These are phyloP conservation scores for Anorthoa munda DNA, from an alignment of 2,888 invertebrate genomes.

Conservation along the genomic window DNA sequence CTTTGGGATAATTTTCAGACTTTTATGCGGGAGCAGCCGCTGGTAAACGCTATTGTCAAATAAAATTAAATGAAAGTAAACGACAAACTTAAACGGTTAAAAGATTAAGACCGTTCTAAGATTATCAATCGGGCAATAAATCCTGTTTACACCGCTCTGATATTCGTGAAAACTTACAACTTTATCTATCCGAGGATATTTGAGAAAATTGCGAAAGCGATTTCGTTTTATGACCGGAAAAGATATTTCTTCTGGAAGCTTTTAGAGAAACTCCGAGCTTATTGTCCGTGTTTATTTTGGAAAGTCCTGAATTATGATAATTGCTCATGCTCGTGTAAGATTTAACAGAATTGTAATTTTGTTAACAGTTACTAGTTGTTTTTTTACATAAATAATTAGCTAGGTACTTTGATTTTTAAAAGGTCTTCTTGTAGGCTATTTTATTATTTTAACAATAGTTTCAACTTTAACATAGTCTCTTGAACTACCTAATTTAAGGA, in stretches of 20 bases:
- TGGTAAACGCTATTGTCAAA: too few species aligned
- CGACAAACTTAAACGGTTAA: conserved; percentile 3
- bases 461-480: too few species aligned
- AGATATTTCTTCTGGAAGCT: conserved; percentile 64
- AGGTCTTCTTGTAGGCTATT: too few species aligned
- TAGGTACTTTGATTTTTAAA: too few species aligned
- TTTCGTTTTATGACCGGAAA: conserved; percentile 65
- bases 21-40: too few species aligned
- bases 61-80: neutral
- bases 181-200: conserved; percentile 58
- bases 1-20: too few species aligned
- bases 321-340: conserved; percentile 18
- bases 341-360: conserved; percentile 1
- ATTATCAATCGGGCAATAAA: conserved; percentile 14
- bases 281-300: conserved; percentile 58
- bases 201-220: conserved; percentile 60
- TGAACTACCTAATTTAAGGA: too few species aligned
- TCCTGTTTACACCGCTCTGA: conserved; percentile 23
- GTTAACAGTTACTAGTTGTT: too few species aligned
- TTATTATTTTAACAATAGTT: too few species aligned
- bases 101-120: conserved; percentile 18
- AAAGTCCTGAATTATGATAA: conserved; percentile 43
- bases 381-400: too few species aligned
- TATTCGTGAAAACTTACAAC: conserved; percentile 49
- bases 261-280: conserved; percentile 57